Evolutionary conservation across 2,888 invertebrate species (phyloP).

Genomic region (Petrolisthes cinctipes): DNA sequence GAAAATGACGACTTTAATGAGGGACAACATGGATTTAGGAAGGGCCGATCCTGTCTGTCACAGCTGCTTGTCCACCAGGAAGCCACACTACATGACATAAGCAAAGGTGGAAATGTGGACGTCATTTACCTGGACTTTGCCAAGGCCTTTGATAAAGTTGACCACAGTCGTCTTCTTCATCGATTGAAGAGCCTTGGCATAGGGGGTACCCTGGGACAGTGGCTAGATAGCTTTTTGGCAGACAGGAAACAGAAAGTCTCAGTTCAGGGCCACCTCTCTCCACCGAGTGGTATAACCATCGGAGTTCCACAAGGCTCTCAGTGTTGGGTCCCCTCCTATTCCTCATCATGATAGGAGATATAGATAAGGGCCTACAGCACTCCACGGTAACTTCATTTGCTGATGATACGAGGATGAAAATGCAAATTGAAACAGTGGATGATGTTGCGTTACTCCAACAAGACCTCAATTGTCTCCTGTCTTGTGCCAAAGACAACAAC

Average conservation of each 20-base stretch:
- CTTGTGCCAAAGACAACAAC: too few species aligned
- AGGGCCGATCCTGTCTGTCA: background rate
- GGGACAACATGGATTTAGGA: slow-evolving; percentile 3
- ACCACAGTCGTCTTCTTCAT: background rate
- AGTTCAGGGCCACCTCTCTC: background rate
- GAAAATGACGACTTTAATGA: slow-evolving; percentile 7
- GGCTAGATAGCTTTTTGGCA: background rate
- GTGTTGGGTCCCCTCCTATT: slow-evolving; percentile 6
- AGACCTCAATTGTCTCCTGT: too few species aligned
- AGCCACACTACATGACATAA: background rate
- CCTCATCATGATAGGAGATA: background rate
- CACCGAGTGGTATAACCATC: background rate
- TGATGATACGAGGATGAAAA: background rate
- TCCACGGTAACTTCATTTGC: background rate
- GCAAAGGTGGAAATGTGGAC: slow-evolving; percentile 25
- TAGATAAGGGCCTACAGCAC: slow-evolving; percentile 12
- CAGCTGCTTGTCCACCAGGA: slow-evolving; percentile 19
- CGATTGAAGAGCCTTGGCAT: slow-evolving; percentile 15
- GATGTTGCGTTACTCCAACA: too few species aligned
- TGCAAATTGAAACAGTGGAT: too few species aligned
- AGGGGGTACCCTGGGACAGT: slow-evolving; percentile 1
- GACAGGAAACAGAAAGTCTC: slow-evolving; percentile 10
- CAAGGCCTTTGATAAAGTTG: background rate
- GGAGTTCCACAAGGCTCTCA: slow-evolving; percentile 15
- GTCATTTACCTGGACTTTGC: background rate